Evolutionary conservation across 2,888 invertebrate genomes (phyloP).

Genomic region (Lycocerus yunnanus): DNA sequence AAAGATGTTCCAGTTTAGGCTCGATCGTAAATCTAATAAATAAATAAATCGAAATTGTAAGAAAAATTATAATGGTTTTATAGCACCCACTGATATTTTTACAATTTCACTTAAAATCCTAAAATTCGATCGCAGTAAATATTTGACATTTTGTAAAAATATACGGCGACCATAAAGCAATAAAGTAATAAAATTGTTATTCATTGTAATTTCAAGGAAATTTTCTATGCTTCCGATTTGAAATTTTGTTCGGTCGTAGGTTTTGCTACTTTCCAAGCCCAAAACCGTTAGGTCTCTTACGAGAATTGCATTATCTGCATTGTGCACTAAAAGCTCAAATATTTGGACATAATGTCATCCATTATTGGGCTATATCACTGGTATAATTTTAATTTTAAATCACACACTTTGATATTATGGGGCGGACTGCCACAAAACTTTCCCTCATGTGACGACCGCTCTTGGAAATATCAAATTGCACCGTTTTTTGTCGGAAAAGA

Average conservation of each 20-base stretch:
- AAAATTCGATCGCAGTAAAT: background rate
- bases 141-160: constrained; percentile 24
- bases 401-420: background rate
- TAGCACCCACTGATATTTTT: constrained; percentile 23
- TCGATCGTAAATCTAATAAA: background rate
- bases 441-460: no score
- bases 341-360: background rate
- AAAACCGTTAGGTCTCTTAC: constrained; percentile 3
- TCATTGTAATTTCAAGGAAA: constrained; percentile 27
- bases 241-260: constrained; percentile 9
- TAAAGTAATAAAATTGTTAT: constrained; percentile 30
- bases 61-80: constrained; percentile 22
- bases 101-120: constrained; percentile 9
- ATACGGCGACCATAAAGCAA: constrained; percentile 22
- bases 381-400: background rate
- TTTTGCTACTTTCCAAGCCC: background rate
- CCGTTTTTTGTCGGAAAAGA: no score
- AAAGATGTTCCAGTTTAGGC: background rate
- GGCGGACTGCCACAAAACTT: background rate
- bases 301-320: background rate
- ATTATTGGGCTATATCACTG: background rate
- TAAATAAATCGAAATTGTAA: background rate
- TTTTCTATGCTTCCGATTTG: constrained; percentile 31
- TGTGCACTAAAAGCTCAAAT: background rate
- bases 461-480: no score